Percentiles rank a stretch among this genome's conserved stretches.
Conservation (phyloP, 2,888 invertebrate genomes). For the Isotomurus palustris region DNA sequence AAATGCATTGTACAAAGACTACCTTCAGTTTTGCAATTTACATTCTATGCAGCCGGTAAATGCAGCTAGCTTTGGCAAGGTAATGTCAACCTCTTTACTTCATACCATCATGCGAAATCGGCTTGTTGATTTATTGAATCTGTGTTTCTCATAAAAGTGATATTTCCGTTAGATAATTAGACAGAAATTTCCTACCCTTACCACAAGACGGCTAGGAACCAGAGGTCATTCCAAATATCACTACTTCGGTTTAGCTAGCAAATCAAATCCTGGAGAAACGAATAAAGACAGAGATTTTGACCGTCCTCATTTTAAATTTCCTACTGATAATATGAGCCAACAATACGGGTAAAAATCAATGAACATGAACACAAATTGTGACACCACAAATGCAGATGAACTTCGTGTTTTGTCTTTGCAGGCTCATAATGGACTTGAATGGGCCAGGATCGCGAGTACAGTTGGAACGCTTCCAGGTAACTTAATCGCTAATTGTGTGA, state of each 20-base stretch:
- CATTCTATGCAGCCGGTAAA: constrained; percentile 54
- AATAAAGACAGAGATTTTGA: no score
- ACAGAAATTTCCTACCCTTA: constrained; percentile 55
- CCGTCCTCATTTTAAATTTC: no score
- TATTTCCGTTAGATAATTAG: constrained; percentile 51
- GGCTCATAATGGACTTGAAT: no score
- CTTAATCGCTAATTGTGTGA: no score
- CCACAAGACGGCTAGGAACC: constrained; percentile 54
- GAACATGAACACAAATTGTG: no score
- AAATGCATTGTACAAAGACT: constrained; percentile 53
- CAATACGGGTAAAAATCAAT: no score
- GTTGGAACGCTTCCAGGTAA: no score
- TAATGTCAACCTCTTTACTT: constrained; percentile 35
- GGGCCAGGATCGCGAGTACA: no score
- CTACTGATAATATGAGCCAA: no score
- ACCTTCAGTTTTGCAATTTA: constrained; percentile 53
- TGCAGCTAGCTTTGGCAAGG: constrained; percentile 56
- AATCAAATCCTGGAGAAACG: constrained; percentile 50
- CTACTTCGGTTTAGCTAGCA: constrained; percentile 54
- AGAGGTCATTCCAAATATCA: constrained; percentile 55
- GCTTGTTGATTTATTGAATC: no score
- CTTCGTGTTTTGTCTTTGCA: no score
- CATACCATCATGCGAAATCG: not conserved
- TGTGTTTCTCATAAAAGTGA: not conserved
- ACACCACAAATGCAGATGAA: no score